Conservation (phyloP, 2,113 vertebrate genomes). For the Glaucidium brasilianum region DNA sequence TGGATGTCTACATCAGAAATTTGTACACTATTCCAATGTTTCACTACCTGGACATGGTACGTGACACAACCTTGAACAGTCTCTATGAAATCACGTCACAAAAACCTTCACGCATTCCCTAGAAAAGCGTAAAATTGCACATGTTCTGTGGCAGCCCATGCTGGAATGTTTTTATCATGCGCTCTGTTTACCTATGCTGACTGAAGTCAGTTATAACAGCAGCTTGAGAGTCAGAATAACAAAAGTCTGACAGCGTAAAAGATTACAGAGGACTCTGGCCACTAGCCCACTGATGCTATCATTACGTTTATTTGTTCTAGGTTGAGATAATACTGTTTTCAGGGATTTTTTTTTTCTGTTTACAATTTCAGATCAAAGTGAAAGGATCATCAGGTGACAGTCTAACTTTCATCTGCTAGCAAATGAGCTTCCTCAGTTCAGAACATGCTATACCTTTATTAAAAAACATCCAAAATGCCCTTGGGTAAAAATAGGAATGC, state of each 20-base stretch:
- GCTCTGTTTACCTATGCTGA: slow-evolving; percentile 73
- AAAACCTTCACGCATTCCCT: background rate
- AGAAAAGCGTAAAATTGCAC: background rate
- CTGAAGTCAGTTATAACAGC: slow-evolving; percentile 64
- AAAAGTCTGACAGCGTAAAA: slow-evolving; percentile 51
- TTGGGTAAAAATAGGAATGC: background rate
- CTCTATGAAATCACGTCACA: background rate
- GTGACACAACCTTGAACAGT: background rate
- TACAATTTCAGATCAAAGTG: slow-evolving; percentile 81
- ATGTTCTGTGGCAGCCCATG: background rate
- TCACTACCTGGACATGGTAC: accelerated
- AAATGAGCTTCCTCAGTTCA: slow-evolving; percentile 66
- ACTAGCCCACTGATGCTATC: slow-evolving; percentile 80
- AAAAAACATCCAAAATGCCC: background rate
- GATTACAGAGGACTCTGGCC: slow-evolving; percentile 78
- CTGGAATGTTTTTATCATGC: slow-evolving; percentile 31
- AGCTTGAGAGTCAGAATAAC: slow-evolving; percentile 65
- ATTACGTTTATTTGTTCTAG: slow-evolving; percentile 72
- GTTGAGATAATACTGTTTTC: slow-evolving; percentile 72
- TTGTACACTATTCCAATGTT: accelerated
- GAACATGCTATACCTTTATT: slow-evolving; percentile 2
- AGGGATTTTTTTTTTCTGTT: slow-evolving; percentile 65
- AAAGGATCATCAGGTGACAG: slow-evolving; percentile 71
- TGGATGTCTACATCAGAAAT: background rate
- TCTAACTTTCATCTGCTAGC: slow-evolving; percentile 73